Percentiles rank a stretch among this genome's conserved stretches.
These are phyloP conservation scores for Beroe forskalii DNA, from an alignment of 37 sponge, comb jelly and placozoan species.

Conservation along the genomic window DNA sequence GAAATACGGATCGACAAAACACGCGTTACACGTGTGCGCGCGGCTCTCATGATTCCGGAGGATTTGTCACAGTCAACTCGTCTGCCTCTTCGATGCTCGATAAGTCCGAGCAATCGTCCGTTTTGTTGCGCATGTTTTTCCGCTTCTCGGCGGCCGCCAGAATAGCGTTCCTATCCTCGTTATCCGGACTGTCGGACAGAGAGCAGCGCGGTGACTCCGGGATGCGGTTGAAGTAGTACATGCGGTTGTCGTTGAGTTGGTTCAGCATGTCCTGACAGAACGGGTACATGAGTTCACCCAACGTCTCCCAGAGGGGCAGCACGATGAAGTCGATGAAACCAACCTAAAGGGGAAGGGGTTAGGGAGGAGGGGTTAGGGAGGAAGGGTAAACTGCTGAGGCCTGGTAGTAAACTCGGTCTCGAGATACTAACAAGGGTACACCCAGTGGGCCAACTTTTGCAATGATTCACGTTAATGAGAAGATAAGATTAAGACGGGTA, in stretches of 20 bases:
- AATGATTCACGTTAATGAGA: too few relatives aligned
- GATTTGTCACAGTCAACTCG: not conserved
- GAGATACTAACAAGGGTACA: too few relatives aligned
- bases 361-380: too few relatives aligned
- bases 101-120: constrained; percentile 33
- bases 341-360: constrained; percentile 67
- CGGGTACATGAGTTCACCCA: constrained; percentile 90
- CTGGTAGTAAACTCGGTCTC: too few relatives aligned
- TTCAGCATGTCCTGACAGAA: constrained; percentile 74
- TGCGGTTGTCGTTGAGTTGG: constrained; percentile 68
- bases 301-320: constrained; percentile 87
- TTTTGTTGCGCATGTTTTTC: not conserved
- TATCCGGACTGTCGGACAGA: not conserved
- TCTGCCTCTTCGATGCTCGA: constrained; percentile 59
- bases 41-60: not conserved
- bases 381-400: too few relatives aligned
- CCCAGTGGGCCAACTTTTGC: too few relatives aligned
- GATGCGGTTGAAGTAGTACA: constrained; percentile 69
- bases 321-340: constrained; percentile 88
- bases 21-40: not conserved
- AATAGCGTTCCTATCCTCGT: not conserved
- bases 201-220: constrained; percentile 65
- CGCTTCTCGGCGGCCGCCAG: constrained; percentile 8
- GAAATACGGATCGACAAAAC: too few relatives aligned
- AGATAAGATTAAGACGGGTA: too few relatives aligned